Evolutionary conservation across 2,797 vertebrate species (phyloP).

Genomic region (Carcharodon carcharias): DNA sequence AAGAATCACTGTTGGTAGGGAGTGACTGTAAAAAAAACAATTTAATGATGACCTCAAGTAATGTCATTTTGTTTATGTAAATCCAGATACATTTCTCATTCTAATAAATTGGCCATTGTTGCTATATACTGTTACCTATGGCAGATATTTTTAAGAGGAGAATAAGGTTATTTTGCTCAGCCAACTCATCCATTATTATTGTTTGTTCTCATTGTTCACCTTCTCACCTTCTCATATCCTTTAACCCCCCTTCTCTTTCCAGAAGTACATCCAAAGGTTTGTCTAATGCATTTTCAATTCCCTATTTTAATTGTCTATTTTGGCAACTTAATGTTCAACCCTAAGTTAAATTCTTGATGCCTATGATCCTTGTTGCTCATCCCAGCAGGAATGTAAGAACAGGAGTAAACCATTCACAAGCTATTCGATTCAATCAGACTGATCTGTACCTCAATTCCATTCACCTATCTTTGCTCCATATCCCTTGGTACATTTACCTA

Average conservation of each 20-base stretch:
- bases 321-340: not conserved
- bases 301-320: not conserved
- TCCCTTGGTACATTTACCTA: not conserved
- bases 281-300: not conserved
- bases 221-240: not conserved
- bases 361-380: not conserved
- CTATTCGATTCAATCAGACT: not conserved
- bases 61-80: not conserved
- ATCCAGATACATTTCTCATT: not conserved
- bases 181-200: no score
- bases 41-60: not conserved
- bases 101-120: not conserved
- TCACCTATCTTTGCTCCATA: not conserved
- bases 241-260: not conserved
- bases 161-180: not conserved
- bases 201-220: not conserved
- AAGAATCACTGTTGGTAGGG: not conserved
- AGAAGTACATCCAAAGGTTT: not conserved
- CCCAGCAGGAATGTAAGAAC: not conserved
- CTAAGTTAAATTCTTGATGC: not conserved
- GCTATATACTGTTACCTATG: not conserved
- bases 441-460: not conserved
- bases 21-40: not conserved
- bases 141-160: not conserved
- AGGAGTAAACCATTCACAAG: not conserved